Base-by-base conservation (phyloP, 2,888 invertebrate genomes). In the Kuschelorhynchus macadamiae region DNA sequence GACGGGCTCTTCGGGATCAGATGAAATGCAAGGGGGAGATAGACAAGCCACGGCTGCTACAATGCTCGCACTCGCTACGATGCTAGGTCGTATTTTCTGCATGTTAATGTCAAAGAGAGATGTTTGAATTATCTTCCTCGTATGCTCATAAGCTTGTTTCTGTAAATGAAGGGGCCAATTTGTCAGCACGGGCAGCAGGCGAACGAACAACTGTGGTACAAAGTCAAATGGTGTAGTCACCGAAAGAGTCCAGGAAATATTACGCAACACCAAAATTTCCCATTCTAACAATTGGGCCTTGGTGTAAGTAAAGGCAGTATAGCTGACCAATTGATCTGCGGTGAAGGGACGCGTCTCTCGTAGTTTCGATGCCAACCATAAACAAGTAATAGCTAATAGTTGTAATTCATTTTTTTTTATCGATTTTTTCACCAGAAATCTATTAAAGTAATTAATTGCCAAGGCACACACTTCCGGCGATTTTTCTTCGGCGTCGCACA, bases 101-200 rank as follows among this genome's bases (percentile, higher is more conserved):
- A 39, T 11, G 9, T 11, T 39, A 11, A 39, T 12, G 39, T 39
- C 39, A 11, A 55, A n/a, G 9, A 39, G 9, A n/a, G n/a, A 36
- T 2, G 36, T 36, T 11, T 11, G n/a, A 39, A 39, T 39, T 21
- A 65, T 52, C 12, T 21, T 59, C 16, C 21, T 44, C 9, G 49
- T 1, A n/a, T 21, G 5, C 25, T 11, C 39, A 12, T 39, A 39
- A 39, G 39, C 39, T 12, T n/a, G 9, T 39, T 39, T 12, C 12
- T 39, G 39, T 39, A 39, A 12, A 39, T 39, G 39, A n/a, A 39
- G 12, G 9, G 39, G 39, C 39, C 9, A 11, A 12, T 8, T 12
- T 39, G 39, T 3, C n/a, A n/a, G n/a, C n/a, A n/a, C n/a, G 39
- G 12, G 39, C 9, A 39, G 39, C n/a, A 12, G n/a, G 39, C 39